Evolutionary conservation across 2,113 vertebrate genomes (phyloP).

Genomic region (Jaculus jaculus): DNA sequence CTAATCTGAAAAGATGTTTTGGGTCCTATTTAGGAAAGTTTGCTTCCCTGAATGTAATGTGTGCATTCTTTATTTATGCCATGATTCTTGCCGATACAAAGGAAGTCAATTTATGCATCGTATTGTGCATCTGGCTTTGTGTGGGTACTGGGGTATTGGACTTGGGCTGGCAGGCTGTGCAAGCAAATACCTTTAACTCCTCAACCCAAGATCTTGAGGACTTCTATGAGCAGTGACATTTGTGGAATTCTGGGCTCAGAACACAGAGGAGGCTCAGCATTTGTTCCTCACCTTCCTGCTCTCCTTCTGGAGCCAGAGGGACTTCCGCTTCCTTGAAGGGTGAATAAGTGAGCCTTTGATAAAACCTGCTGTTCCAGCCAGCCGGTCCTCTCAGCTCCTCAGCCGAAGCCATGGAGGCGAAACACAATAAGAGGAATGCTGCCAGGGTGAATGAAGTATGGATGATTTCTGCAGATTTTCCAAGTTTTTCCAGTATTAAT

Average conservation of each 20-base stretch:
- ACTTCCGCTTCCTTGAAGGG: not conserved
- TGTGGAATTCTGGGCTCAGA: not conserved
- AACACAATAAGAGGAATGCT: not conserved
- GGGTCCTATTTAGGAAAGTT: too few relatives aligned
- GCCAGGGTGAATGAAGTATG: not conserved
- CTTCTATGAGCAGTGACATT: not conserved
- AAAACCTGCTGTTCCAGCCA: conserved; percentile 4
- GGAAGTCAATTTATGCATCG: too few relatives aligned
- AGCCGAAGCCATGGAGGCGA: not conserved
- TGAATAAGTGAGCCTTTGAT: not conserved
- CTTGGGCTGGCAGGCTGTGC: too few relatives aligned
- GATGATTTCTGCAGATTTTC: not conserved
- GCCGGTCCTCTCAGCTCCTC: not conserved
- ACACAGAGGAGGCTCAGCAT: not conserved
- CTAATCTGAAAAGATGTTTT: too few relatives aligned
- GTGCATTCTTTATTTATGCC: not conserved
- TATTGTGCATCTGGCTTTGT: too few relatives aligned
- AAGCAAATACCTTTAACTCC: too few relatives aligned
- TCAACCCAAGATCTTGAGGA: not conserved
- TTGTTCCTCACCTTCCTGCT: not conserved
- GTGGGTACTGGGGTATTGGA: too few relatives aligned
- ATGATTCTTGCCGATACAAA: too few relatives aligned
- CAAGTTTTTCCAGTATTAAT: not conserved
- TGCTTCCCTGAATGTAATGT: not conserved
- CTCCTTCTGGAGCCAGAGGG: not conserved